A percentile compares a stretch with the other conserved stretches of the same genome.
phyloP scores from a whole-genome alignment of 2,888 invertebrate species.

The Hyppa rectilinea region DNA sequence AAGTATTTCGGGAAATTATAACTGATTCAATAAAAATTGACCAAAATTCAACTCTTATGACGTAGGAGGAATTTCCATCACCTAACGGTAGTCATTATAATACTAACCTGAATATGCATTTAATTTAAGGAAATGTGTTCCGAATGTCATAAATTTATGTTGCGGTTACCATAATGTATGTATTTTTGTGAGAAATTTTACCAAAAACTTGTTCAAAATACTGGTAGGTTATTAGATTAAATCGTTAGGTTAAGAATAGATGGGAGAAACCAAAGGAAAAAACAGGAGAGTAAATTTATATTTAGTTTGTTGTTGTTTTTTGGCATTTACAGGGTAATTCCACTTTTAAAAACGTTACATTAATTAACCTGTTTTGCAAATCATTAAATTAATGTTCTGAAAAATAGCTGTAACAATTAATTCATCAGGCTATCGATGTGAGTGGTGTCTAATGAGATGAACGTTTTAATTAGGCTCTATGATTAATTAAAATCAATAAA shows the following conservation, averaged over 20 bases:
- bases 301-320: too few relatives aligned
- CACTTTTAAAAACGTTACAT: neutral
- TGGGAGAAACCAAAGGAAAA: too few relatives aligned
- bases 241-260: too few relatives aligned
- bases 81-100: slow-evolving; percentile 19
- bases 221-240: too few relatives aligned
- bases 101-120: neutral
- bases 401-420: too few relatives aligned
- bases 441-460: too few relatives aligned
- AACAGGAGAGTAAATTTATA: too few relatives aligned
- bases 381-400: neutral
- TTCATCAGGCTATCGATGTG: too few relatives aligned
- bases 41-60: slow-evolving; percentile 20
- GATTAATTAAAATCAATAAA: too few relatives aligned
- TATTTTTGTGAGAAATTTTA: slow-evolving; percentile 20
- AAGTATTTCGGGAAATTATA: neutral
- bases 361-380: neutral
- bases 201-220: neutral
- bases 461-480: neutral
- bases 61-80: slow-evolving; percentile 19
- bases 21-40: neutral
- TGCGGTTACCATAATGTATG: slow-evolving; percentile 13
- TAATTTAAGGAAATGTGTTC: slow-evolving; percentile 5
- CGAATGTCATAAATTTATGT: neutral
- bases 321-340: neutral